Base-by-base conservation (phyloP, 2,113 vertebrate species). In the Arothron firmamentum region DNA sequence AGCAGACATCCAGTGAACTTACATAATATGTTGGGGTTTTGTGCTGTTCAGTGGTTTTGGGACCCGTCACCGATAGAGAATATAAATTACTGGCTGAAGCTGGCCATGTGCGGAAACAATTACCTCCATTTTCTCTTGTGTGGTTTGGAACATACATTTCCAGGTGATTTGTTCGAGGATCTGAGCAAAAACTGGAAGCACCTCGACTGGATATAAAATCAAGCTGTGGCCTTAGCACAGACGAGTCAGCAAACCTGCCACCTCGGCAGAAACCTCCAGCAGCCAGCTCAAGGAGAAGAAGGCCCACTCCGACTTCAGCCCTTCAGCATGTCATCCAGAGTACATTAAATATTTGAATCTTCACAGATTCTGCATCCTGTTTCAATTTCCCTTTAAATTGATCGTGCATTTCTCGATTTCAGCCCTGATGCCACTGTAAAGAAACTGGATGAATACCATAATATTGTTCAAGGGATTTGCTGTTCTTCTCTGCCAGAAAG, bases 111-210 rank as follows among this genome's bases (percentile, higher is more conserved):
- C 72, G 56, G 41, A 72, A 82, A 70, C 75, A 76, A 66, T 83
- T 80, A 60, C 55, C 75, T 68, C 38, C 4, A 2, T 66, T 58
- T 64, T 63, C 55, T 56, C 45, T 66, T 41, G 46, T 62, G 80
- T 5, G 77, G 81, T 82, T 85, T 70, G 77, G 66, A 60, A 70
- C 63, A 77, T 28, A 67, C 62, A 59, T 83, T 85, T 85, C 75
- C 81, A 80, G 79, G 63, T 80, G 78, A 85, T 85, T 82, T 83
- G 77, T 80, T 79, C 58, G 71, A 80, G 74, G 80, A 63, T 74
- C 75, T 5, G 6, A 73, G 65, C 56, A 79, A 81, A 87, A 71
- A 72, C 72, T 75, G 72, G 74, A 80, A 81, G 83, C 74, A 80
- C 76, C 81, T 86, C 77, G 60, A 75, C 65, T 79, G 83, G 79